Evolutionary conservation across 2,113 vertebrate species (phyloP).

Genomic region (Seriola dumerili): DNA sequence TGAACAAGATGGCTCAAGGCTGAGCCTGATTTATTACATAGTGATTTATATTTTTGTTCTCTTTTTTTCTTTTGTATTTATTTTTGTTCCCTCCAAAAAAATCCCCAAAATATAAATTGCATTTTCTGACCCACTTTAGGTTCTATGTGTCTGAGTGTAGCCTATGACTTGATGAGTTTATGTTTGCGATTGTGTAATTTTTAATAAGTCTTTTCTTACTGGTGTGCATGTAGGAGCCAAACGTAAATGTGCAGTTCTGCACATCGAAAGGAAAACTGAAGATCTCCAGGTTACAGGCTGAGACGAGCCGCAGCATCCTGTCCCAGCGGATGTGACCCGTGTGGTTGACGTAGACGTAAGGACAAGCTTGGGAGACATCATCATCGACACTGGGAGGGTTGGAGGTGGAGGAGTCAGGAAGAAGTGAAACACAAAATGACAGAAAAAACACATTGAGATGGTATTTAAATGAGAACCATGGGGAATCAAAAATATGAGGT

Average conservation of each 20-base stretch:
- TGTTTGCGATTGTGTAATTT: background rate
- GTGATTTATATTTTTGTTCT: background rate
- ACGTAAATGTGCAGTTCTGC: slow-evolving; percentile 88
- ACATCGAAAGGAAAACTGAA: slow-evolving; percentile 90
- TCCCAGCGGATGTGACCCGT: slow-evolving; percentile 86
- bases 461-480: background rate
- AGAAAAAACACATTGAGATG: background rate
- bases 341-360: slow-evolving; percentile 86
- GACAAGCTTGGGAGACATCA: slow-evolving; percentile 83
- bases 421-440: background rate
- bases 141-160: background rate
- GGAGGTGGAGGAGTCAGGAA: background rate
- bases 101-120: too few relatives aligned
- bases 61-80: too few relatives aligned
- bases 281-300: slow-evolving; percentile 88
- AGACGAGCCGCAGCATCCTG: slow-evolving; percentile 85
- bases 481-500: background rate
- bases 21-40: background rate
- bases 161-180: background rate
- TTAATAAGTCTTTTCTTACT: slow-evolving; percentile 68
- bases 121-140: background rate
- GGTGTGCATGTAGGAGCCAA: slow-evolving; percentile 89
- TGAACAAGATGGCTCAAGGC: background rate
- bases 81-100: too few relatives aligned
- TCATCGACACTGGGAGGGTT: slow-evolving; percentile 81